Base-by-base conservation (phyloP, 2,113 vertebrate genomes). In the Oxyura jamaicensis region DNA sequence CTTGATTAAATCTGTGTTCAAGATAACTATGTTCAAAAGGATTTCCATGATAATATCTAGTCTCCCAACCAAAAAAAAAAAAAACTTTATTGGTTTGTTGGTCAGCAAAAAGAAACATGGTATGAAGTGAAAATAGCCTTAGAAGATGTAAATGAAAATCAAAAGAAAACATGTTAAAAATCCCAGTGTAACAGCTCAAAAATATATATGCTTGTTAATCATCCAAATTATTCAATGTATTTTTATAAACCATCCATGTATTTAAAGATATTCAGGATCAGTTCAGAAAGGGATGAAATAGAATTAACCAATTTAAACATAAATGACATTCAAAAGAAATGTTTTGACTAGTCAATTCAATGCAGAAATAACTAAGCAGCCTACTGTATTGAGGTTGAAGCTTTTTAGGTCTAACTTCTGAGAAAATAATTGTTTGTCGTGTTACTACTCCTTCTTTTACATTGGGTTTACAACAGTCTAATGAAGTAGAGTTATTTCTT, bases 301-400 rank as follows among this genome's bases (percentile, higher is more conserved):
- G 66, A 73, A 83, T 5, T 1, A 87, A 80, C 66, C 63, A 36
- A 76, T 82, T 86, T 65, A 84, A 82, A 69, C 41, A 76, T 3
- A 82, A 92, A 60, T 84, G 66, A 50, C 44, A 76, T 90, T 79
- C 11, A 74, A 80, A 93, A 83, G 7, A 90, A 73, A 74, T 86
- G 29, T 81, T 94, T 88, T 94, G 91, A 83, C 55, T 86, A 8
- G 28, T 20, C 60, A 87, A 79, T 36, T 94, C 79, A 93, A 91
- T 69, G 71, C 26, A 76, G 56, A 83, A 86, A 86, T 83, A 63
- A 93, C 90, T 55, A 69, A 53, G 23, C 33, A 91, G 23, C 65
- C 86, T 42, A 15, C 2, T 19, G 15, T 19, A 16, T 58, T 69
- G 39, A 16, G 23, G 8, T 8, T 91, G 44, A 8, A 77, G 13